Evolutionary conservation across 2,888 invertebrate genomes (phyloP).

Genomic region (Drosophila longiperda): DNA sequence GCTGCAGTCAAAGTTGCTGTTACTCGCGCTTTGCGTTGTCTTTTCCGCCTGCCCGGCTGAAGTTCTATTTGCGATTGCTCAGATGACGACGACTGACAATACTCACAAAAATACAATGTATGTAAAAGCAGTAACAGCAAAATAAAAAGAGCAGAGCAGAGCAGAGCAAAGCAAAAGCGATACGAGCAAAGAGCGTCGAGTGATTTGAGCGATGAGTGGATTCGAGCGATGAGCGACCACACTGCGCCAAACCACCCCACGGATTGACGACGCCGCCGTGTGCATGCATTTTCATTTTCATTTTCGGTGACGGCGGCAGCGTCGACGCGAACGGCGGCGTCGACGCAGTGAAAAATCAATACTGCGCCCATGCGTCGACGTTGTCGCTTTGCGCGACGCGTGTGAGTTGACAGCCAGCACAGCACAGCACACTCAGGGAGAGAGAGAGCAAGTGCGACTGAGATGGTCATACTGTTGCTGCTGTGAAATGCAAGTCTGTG

Average conservation of each 20-base stretch:
- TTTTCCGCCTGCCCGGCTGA: conserved; percentile 53
- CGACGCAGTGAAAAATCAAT: conserved; percentile 82
- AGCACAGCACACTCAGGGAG: neutral
- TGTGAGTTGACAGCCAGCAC: conserved; percentile 27
- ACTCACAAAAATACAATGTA: conserved; percentile 16
- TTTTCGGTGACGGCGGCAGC: conserved; percentile 43
- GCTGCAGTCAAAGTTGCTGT: conserved; percentile 14
- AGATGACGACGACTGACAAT: conserved; percentile 43
- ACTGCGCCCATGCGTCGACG: conserved; percentile 80
- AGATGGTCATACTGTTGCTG: conserved; percentile 41
- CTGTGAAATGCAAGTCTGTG: conserved; percentile 5
- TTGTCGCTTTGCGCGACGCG: conserved; percentile 42
- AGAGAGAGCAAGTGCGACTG: conserved; percentile 34
- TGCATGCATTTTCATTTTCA: conserved; percentile 58
- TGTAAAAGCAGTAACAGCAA: conserved; percentile 2
- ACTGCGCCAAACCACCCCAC: conserved; percentile 82
- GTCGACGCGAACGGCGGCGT: conserved; percentile 63
- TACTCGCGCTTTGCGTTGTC: conserved; percentile 33
- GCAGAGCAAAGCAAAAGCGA: conserved; percentile 1
- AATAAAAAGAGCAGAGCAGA: conserved; percentile 30
- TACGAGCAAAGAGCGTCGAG: neutral
- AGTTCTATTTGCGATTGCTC: conserved; percentile 77
- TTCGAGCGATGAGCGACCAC: conserved; percentile 49
- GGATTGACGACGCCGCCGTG: conserved; percentile 73
- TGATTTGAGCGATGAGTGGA: conserved; percentile 7